Percentiles rank a stretch among this genome's conserved stretches.
phyloP scores from a whole-genome alignment of 2,888 invertebrate genomes.

The Sabatieria punctata region DNA sequence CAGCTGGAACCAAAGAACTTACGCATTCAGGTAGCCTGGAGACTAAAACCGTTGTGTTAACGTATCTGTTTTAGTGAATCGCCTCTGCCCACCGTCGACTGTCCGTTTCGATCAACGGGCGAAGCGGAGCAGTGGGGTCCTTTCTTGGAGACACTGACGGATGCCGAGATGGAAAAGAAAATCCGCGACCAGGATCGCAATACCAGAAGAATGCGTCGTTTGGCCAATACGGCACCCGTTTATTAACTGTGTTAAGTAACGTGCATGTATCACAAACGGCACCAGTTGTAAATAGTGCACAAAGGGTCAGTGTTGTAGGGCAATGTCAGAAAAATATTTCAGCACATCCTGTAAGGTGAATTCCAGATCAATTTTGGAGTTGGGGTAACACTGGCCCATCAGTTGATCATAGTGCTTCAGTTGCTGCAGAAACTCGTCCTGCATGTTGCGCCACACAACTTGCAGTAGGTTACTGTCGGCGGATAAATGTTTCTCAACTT shows the following conservation, averaged over 20 bases:
- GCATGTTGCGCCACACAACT: conserved; percentile 99
- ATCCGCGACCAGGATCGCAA: conserved; percentile 97
- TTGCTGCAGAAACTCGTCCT: conserved; percentile 93
- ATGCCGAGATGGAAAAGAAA: conserved; percentile 99
- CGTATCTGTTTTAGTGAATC: conserved; percentile 57
- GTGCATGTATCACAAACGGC: too few species aligned
- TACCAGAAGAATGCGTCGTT: conserved; percentile 76
- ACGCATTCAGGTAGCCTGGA: conserved; percentile 63
- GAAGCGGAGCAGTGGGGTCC: conserved; percentile 98
- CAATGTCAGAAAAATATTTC: conserved; percentile 93
- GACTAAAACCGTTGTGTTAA: too few species aligned
- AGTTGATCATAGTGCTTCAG: conserved; percentile 79
- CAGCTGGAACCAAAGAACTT: conserved; percentile 94
- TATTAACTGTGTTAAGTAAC: too few species aligned
- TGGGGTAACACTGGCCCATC: conserved; percentile 75
- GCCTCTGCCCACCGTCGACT: conserved; percentile 79
- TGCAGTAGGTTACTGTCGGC: conserved; percentile 34
- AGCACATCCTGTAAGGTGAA: conserved; percentile 89
- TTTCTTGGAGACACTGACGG: conserved; percentile 90
- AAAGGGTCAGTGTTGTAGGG: conserved; percentile 59
- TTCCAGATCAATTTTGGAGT: conserved; percentile 74
- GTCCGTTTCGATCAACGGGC: conserved; percentile 72
- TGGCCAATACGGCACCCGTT: conserved; percentile 59
- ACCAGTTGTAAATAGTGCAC: too few species aligned
- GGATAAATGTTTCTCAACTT: conserved; percentile 90